phyloP scores from a whole-genome alignment of 2,797 vertebrate species.

The Rhincodon typus region DNA sequence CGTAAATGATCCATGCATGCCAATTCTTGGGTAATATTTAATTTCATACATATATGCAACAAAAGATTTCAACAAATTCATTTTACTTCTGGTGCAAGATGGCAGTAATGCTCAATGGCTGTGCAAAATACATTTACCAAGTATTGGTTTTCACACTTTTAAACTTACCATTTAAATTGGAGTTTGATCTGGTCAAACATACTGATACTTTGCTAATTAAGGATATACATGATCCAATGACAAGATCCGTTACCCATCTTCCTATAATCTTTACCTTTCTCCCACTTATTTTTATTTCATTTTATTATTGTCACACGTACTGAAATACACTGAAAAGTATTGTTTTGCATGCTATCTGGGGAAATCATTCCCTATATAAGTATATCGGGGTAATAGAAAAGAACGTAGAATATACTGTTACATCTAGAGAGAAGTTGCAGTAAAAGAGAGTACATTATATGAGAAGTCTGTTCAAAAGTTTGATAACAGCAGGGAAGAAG shows the following conservation, averaged over 20 bases:
- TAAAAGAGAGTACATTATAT: no score
- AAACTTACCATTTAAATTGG: not conserved
- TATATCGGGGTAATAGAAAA: no score
- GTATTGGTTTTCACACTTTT: not conserved
- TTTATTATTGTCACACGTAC: no score
- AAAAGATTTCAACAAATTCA: not conserved
- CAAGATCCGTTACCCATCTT: not conserved
- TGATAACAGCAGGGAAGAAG: no score
- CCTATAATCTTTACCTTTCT: not conserved
- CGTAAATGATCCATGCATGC: not conserved
- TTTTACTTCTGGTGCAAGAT: not conserved
- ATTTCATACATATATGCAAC: not conserved
- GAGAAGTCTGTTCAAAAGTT: no score
- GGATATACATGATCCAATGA: not conserved
- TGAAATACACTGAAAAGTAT: no score
- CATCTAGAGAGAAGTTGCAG: no score
- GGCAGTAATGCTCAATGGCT: slow-evolving; percentile 6
- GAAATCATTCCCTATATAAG: no score
- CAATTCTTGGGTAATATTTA: not conserved
- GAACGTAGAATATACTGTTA: no score
- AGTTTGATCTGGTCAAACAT: slow-evolving; percentile 1
- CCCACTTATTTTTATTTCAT: not conserved
- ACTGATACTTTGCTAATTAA: not conserved
- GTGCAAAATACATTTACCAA: not conserved
- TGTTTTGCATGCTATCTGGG: no score